phyloP scores from a whole-genome alignment of 2,113 vertebrate species.

The Sturnira hondurensis region DNA sequence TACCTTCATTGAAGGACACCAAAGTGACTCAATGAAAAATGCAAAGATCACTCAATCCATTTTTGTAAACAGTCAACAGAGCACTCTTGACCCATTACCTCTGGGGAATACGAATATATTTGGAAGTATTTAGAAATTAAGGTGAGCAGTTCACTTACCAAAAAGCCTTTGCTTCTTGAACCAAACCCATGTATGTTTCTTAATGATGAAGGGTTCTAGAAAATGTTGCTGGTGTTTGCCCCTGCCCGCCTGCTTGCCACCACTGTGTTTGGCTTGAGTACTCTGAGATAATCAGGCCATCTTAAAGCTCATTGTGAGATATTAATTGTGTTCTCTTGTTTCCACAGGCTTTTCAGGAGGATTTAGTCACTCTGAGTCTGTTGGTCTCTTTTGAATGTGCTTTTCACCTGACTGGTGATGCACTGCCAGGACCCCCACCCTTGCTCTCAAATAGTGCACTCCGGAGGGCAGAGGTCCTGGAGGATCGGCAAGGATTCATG shows the following conservation, averaged over 20 bases:
- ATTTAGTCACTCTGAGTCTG: not conserved
- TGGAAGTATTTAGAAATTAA: not conserved
- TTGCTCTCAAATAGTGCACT: not conserved
- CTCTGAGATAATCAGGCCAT: not conserved
- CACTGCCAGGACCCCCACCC: not conserved
- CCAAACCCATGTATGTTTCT: not conserved
- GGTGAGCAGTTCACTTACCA: not conserved
- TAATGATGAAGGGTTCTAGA: not conserved
- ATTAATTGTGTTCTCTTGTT: conserved; percentile 17
- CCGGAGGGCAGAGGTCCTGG: not conserved
- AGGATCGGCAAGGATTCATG: too few relatives aligned
- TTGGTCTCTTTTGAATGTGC: not conserved
- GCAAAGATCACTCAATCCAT: not conserved
- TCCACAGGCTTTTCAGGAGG: not conserved
- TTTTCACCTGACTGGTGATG: not conserved
- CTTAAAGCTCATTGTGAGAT: not conserved
- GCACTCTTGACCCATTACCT: not conserved
- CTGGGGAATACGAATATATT: not conserved
- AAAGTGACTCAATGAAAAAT: not conserved
- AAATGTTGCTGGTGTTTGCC: not conserved
- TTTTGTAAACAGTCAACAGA: not conserved
- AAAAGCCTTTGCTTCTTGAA: not conserved
- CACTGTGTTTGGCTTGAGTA: not conserved
- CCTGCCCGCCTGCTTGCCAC: not conserved
- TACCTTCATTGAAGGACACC: not conserved